A percentile compares a stretch with the other conserved stretches of the same genome.
Conservation (phyloP, 2,888 invertebrate genomes). For the Acanthosoma haemorrhoidale region DNA sequence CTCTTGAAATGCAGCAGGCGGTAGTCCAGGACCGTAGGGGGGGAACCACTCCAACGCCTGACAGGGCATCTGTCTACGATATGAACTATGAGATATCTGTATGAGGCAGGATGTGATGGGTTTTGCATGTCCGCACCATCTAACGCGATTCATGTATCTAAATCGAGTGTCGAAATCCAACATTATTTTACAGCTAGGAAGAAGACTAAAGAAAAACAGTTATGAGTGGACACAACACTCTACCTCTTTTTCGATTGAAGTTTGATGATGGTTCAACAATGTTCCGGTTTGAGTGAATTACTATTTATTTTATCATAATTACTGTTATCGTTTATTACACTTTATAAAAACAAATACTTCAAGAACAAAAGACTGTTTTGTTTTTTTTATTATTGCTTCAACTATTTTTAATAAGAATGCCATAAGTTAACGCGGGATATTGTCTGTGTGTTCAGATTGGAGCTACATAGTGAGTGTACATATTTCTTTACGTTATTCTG, state of each 20-base stretch:
- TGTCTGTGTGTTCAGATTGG: neutral
- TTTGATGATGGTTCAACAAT: neutral
- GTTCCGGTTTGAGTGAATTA: neutral
- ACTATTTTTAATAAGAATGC: neutral
- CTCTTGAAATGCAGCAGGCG: slow-evolving; percentile 64
- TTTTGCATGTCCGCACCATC: neutral
- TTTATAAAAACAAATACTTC: neutral
- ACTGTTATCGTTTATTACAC: neutral
- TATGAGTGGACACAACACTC: neutral
- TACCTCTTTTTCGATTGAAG: slow-evolving; percentile 2
- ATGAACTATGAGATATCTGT: slow-evolving; percentile 94
- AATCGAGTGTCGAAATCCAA: neutral
- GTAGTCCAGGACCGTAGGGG: slow-evolving; percentile 41
- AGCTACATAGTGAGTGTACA: neutral
- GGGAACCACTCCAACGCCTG: slow-evolving; percentile 62
- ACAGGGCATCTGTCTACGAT: slow-evolving; percentile 85
- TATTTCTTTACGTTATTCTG: neutral
- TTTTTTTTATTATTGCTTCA: neutral
- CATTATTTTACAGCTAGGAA: slow-evolving; percentile 7
- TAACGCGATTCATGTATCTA: neutral
- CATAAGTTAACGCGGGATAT: neutral
- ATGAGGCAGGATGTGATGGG: slow-evolving; percentile 46
- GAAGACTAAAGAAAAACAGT: slow-evolving; percentile 3
- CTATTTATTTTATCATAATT: neutral
- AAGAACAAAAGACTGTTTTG: neutral